Conservation (phyloP, 2,888 invertebrate genomes). For the Eupithecia abbreviata region DNA sequence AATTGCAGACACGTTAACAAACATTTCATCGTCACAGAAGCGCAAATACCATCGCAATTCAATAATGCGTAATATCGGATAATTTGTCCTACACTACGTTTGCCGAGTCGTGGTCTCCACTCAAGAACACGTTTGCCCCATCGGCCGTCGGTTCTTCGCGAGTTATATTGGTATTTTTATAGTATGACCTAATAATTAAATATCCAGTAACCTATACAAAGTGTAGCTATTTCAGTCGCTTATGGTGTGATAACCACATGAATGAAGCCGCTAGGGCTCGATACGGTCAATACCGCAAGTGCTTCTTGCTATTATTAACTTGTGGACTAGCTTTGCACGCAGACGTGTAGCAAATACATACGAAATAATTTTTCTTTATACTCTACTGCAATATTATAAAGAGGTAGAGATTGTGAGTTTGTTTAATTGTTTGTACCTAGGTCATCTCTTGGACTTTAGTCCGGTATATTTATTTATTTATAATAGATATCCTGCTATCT, state of each 20-base stretch:
- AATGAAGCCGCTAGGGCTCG: background rate
- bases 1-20: background rate
- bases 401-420: background rate
- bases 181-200: too few species aligned
- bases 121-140: too few species aligned
- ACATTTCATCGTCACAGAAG: background rate
- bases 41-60: slow-evolving; percentile 19
- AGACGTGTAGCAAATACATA: background rate
- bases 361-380: background rate
- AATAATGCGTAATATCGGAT: slow-evolving; percentile 18
- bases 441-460: background rate
- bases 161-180: too few species aligned
- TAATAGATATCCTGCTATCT: background rate
- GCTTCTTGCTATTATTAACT: background rate
- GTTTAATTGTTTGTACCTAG: background rate
- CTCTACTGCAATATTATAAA: background rate
- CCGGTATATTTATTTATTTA: background rate
- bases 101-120: too few species aligned
- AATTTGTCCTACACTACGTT: too few species aligned
- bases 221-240: background rate
- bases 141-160: too few species aligned
- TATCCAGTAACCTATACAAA: background rate
- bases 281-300: background rate
- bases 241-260: background rate
- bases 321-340: background rate